A percentile compares a stretch with the other conserved stretches of the same genome.
These are phyloP conservation scores for Haemorhous mexicanus DNA, from an alignment of 2,113 vertebrate genomes.

Conservation along the genomic window DNA sequence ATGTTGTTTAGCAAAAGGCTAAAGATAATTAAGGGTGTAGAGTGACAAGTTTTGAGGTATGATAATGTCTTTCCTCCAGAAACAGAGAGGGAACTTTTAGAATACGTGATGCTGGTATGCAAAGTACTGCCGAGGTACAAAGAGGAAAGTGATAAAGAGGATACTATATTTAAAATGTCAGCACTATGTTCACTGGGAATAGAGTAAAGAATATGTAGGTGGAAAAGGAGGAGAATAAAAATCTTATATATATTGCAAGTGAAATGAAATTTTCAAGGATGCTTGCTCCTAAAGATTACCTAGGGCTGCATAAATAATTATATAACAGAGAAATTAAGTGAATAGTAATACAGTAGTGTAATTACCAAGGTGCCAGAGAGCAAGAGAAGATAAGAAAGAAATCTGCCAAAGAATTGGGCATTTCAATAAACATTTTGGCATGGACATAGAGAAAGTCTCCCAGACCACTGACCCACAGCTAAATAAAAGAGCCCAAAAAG, in stretches of 20 bases:
- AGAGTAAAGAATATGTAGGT: not conserved
- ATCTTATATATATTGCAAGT: not conserved
- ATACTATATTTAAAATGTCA: not conserved
- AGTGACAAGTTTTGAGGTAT: not conserved
- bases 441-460: not conserved
- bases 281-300: not conserved
- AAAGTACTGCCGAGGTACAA: not conserved
- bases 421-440: not conserved
- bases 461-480: not conserved
- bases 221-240: not conserved
- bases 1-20: not conserved
- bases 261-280: not conserved
- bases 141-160: not conserved
- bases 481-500: not conserved
- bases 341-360: not conserved
- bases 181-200: not conserved
- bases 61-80: not conserved
- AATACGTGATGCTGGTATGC: not conserved
- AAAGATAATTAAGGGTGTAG: not conserved
- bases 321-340: not conserved
- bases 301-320: not conserved
- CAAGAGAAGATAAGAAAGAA: not conserved
- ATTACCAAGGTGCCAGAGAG: not conserved
- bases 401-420: not conserved
- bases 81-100: not conserved